Conservation (phyloP, 2,113 vertebrate genomes). For the Tetrao urogallus region DNA sequence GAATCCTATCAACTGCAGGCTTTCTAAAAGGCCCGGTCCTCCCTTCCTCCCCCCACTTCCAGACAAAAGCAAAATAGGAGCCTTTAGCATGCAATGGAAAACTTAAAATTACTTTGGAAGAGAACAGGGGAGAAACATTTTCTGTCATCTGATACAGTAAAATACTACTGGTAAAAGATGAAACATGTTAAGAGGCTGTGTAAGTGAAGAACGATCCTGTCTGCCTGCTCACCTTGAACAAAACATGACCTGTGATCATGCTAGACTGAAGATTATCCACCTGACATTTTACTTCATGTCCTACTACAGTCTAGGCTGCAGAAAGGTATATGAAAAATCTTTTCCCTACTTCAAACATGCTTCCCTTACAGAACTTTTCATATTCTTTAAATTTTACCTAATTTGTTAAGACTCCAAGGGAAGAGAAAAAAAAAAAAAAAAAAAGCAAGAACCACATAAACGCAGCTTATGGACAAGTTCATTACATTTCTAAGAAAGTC, state of each 20-base stretch:
- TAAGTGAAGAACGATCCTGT: constrained; percentile 57
- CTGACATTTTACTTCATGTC: not conserved
- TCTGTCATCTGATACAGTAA: constrained; percentile 37
- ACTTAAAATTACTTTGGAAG: constrained; percentile 52
- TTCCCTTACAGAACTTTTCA: not conserved
- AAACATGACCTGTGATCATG: not conserved
- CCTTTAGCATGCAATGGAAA: constrained; percentile 73
- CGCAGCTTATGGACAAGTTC: not conserved
- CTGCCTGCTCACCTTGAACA: constrained; percentile 36
- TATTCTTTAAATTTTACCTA: not conserved
- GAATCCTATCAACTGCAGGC: constrained; percentile 71
- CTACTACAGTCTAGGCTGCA: constrained; percentile 5
- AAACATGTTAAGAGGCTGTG: constrained; percentile 63
- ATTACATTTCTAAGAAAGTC: constrained; percentile 12
- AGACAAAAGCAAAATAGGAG: constrained; percentile 42
- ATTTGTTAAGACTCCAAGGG: not conserved
- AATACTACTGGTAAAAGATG: constrained; percentile 40
- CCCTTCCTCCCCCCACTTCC: constrained; percentile 48
- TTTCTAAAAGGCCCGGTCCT: constrained; percentile 67
- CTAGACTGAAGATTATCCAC: constrained; percentile 33
- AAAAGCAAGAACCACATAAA: not conserved
- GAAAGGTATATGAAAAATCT: constrained; percentile 1
- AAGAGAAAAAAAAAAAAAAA: not conserved
- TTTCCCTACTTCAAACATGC: constrained; percentile 28
- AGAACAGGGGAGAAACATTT: constrained; percentile 60